Evolutionary conservation across 2,113 vertebrate species (phyloP).

Genomic region (Fregetta grallaria): DNA sequence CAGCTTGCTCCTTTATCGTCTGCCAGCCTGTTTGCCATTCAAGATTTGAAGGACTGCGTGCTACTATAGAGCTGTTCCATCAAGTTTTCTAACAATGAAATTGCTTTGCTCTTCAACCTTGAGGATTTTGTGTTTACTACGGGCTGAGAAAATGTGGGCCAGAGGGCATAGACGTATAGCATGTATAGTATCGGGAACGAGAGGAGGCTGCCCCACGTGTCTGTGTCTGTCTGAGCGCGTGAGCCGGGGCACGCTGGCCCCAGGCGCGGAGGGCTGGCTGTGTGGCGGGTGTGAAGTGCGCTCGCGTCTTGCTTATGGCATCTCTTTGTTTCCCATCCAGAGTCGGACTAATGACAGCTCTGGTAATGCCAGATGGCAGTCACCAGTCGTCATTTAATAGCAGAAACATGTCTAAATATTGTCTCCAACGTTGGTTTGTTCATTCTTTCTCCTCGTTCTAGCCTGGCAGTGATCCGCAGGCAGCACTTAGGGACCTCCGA

Average conservation of each 20-base stretch:
- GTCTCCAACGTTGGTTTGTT: neutral
- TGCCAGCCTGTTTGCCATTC: neutral
- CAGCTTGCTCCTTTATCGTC: neutral
- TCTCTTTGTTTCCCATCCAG: neutral
- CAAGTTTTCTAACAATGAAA: neutral
- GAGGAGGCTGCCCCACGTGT: neutral
- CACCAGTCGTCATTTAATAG: neutral
- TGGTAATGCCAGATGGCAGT: slow-evolving; percentile 23
- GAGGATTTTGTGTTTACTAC: neutral
- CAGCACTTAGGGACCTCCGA: slow-evolving; percentile 48
- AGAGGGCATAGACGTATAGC: neutral
- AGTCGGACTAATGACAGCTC: slow-evolving; percentile 8
- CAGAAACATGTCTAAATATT: slow-evolving; percentile 15
- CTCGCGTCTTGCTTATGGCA: neutral
- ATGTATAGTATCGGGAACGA: neutral
- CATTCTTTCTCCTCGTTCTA: neutral
- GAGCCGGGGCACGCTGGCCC: neutral
- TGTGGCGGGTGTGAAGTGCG: neutral
- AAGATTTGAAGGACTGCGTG: neutral
- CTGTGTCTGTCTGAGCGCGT: fast-evolving
- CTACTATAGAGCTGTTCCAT: neutral
- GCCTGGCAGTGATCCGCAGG: slow-evolving; percentile 30
- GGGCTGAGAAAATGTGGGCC: neutral
- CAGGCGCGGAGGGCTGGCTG: neutral
- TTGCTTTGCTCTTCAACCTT: neutral